phyloP scores from a whole-genome alignment of 2,113 vertebrate genomes.

The Heterocephalus glaber region DNA sequence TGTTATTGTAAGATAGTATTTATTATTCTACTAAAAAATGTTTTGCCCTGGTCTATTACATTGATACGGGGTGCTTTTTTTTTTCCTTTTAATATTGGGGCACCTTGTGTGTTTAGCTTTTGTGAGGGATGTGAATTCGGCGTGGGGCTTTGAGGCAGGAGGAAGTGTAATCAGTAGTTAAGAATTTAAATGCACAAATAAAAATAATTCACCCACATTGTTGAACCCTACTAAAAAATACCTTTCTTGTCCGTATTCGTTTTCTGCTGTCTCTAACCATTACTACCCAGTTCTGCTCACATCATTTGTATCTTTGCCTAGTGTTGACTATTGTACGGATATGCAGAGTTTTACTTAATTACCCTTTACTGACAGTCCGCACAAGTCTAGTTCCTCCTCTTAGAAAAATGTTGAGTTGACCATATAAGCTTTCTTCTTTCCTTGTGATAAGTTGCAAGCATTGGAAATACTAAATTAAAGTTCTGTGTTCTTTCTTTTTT shows the following conservation, averaged over 20 bases:
- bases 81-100: neutral
- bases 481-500: neutral
- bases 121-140: neutral
- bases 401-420: neutral
- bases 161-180: neutral
- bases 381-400: neutral
- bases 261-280: neutral
- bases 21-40: neutral
- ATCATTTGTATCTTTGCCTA: neutral
- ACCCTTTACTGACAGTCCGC: neutral
- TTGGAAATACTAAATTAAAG: neutral
- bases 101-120: constrained; percentile 21
- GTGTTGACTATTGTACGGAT: neutral
- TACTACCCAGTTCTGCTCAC: neutral
- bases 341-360: constrained; percentile 16
- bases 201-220: neutral
- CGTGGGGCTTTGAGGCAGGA: neutral
- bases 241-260: neutral
- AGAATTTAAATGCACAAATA: constrained; percentile 29
- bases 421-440: neutral
- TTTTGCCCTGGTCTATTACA: neutral
- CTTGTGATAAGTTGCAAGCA: neutral
- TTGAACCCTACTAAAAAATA: neutral
- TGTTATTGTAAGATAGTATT: neutral
- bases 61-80: neutral